Conservation (phyloP, 1,140 invertebrate species). For the Steinernema feltiae region DNA sequence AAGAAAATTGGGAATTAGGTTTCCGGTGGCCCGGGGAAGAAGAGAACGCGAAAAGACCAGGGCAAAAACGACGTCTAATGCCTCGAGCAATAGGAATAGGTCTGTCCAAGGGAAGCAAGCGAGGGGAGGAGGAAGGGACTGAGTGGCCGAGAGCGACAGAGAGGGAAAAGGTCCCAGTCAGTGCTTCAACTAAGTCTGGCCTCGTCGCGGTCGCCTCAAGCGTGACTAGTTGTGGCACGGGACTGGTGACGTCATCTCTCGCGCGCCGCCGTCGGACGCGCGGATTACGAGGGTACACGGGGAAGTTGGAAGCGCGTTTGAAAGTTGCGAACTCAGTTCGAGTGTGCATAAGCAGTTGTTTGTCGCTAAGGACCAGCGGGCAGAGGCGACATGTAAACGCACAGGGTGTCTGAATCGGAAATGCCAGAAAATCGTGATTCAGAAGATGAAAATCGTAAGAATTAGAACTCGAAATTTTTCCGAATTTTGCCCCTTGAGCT, state of each 20-base stretch:
- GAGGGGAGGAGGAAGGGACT: not conserved
- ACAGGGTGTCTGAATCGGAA: no score
- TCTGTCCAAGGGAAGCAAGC: not conserved
- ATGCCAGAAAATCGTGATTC: no score
- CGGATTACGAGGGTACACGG: not conserved
- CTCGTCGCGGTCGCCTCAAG: not conserved
- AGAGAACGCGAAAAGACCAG: no score
- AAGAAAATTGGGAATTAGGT: no score
- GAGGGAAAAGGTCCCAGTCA: not conserved
- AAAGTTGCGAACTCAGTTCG: not conserved
- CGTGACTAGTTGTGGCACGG: not conserved
- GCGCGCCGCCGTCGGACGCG: no score
- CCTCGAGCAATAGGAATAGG: not conserved
- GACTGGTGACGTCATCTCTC: not conserved
- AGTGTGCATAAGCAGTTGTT: no score
- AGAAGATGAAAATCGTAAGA: not conserved
- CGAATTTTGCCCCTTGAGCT: not conserved
- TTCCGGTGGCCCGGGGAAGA: no score
- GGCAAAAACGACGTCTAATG: not conserved
- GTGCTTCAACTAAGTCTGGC: slow-evolving; percentile 1
- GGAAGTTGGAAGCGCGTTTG: not conserved
- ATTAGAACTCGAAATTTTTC: not conserved
- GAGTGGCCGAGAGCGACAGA: not conserved
- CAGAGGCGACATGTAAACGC: no score
- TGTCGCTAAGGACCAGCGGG: no score